phyloP scores from a whole-genome alignment of 2,888 invertebrate species.

The Pilophorus perplexus region DNA sequence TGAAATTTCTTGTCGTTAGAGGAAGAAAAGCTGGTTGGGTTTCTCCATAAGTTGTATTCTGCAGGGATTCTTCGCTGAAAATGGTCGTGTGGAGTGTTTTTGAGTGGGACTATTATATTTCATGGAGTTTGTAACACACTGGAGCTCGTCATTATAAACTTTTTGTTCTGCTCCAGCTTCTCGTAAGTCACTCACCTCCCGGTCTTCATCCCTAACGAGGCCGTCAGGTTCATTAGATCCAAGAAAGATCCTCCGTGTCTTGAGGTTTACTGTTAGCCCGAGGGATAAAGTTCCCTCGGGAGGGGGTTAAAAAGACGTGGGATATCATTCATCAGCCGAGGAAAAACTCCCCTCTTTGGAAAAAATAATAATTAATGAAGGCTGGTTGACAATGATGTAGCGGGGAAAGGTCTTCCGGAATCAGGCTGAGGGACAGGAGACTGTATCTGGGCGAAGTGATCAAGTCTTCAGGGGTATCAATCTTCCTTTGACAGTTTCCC shows the following conservation, averaged over 20 bases:
- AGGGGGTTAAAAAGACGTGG: background rate
- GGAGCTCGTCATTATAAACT: constrained; percentile 2
- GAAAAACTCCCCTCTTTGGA: constrained; percentile 1
- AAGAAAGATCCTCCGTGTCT: background rate
- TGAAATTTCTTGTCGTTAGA: no score
- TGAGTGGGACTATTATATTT: background rate
- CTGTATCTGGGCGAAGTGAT: constrained; percentile 19
- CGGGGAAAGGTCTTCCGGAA: background rate
- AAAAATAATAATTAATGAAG: constrained; percentile 27
- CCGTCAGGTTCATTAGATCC: background rate
- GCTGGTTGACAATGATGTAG: constrained; percentile 22
- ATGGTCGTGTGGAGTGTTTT: constrained; percentile 1
- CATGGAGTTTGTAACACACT: background rate
- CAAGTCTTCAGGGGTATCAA: constrained; percentile 12
- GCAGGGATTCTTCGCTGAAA: no score
- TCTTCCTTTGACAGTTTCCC: constrained; percentile 20
- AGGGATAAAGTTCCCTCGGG: background rate
- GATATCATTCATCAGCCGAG: constrained; percentile 16
- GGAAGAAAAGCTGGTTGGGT: no score
- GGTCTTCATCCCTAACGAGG: background rate
- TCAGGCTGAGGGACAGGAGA: constrained; percentile 10
- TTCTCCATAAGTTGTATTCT: no score
- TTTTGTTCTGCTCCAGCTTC: background rate
- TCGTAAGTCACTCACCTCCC: constrained; percentile 7
- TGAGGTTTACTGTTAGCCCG: background rate